A percentile compares a stretch with the other conserved stretches of the same genome.
Conservation (phyloP, 2,797 vertebrate genomes). For the Iguana delicatissima region DNA sequence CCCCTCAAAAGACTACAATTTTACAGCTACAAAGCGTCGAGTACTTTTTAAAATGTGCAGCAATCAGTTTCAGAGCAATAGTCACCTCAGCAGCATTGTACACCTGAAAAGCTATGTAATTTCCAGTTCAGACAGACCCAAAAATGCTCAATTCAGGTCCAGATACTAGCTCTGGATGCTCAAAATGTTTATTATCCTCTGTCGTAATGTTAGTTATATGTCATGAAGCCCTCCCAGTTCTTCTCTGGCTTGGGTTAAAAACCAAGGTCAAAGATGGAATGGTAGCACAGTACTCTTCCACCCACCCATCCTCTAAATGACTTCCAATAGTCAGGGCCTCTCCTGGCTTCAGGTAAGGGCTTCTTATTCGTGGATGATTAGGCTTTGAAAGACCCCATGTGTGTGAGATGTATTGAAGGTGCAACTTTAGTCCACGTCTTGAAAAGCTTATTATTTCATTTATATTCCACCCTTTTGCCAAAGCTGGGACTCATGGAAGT, state of each 20-base stretch:
- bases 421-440: neutral
- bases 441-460: no score
- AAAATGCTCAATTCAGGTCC: neutral
- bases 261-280: neutral
- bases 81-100: neutral
- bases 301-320: neutral
- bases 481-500: no score
- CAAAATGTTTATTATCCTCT: neutral
- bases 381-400: neutral
- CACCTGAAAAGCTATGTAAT: neutral
- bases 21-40: accelerated
- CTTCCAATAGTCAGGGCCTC: no score
- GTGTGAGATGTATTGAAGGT: neutral
- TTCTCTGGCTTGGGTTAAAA: neutral
- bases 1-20: neutral
- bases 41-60: neutral
- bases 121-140: no score
- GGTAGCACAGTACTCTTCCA: neutral
- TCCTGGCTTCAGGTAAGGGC: neutral
- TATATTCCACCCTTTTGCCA: no score
- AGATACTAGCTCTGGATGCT: neutral
- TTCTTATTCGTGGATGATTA: neutral
- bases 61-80: neutral
- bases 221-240: neutral
- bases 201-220: neutral